A percentile compares a stretch with the other conserved stretches of the same genome.
Conservation (phyloP, 2,113 vertebrate genomes). For the Lichenostomus cassidix region DNA sequence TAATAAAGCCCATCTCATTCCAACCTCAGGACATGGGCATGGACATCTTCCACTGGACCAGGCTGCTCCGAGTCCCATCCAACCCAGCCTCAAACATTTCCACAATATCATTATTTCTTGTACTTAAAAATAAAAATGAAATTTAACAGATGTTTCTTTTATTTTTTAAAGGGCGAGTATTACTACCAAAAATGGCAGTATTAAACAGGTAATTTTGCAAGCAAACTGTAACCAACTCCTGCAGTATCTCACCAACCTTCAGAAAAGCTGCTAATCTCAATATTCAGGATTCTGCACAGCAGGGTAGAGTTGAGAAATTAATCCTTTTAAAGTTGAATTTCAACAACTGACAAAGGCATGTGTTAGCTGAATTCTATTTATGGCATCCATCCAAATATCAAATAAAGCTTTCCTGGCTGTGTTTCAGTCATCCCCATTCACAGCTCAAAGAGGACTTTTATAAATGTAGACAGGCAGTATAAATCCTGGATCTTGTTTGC, state of each 20-base stretch:
- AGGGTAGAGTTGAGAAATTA: constrained; percentile 50
- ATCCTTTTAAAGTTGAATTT: constrained; percentile 69
- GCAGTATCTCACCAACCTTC: not conserved
- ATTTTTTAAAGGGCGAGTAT: not conserved
- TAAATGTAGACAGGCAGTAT: constrained; percentile 49
- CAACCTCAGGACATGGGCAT: not conserved
- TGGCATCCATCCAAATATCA: constrained; percentile 57
- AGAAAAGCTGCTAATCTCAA: constrained; percentile 26
- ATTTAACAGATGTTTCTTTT: not conserved
- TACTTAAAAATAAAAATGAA: not conserved
- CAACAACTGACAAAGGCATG: constrained; percentile 62
- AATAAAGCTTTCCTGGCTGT: constrained; percentile 58
- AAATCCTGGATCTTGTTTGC: constrained; percentile 37
- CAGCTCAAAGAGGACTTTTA: constrained; percentile 55
- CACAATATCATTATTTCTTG: not conserved
- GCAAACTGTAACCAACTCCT: not conserved
- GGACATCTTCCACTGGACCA: not conserved
- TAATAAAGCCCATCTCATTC: not conserved
- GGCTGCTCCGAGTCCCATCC: not conserved
- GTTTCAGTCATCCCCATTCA: constrained; percentile 60
- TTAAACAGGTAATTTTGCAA: not conserved
- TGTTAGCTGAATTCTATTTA: constrained; percentile 48
- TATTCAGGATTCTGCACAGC: constrained; percentile 15
- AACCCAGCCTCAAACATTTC: not conserved
- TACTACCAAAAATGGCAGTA: not conserved